Conservation (phyloP, 1,140 invertebrate genomes). For the Spodoptera frugiperda region DNA sequence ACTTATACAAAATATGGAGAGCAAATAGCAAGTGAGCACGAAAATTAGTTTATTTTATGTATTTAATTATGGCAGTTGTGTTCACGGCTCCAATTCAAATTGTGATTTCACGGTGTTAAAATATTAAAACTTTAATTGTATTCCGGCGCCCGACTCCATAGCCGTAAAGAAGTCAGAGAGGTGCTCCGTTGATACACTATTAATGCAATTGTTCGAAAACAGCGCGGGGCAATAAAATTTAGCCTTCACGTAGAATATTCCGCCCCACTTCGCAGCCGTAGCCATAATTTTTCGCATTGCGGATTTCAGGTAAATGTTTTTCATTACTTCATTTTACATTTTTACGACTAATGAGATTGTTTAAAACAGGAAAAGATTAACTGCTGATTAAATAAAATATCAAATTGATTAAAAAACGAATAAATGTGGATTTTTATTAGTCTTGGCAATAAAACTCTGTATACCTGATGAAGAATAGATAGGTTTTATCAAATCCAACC, state of each 20-base stretch:
- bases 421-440: neutral
- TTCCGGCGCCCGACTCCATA: slow-evolving; percentile 64
- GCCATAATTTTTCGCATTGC: slow-evolving; percentile 84
- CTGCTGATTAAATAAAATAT: neutral
- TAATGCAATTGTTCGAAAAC: slow-evolving; percentile 84
- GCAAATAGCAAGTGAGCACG: slow-evolving; percentile 29
- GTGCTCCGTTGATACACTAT: slow-evolving; percentile 80
- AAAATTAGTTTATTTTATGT: slow-evolving; percentile 53
- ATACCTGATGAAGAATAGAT: no score
- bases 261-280: slow-evolving; percentile 75
- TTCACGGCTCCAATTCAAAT: slow-evolving; percentile 55
- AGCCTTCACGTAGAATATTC: slow-evolving; percentile 82
- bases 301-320: slow-evolving; percentile 76
- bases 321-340: slow-evolving; percentile 72
- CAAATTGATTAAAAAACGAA: neutral
- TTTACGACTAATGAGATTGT: slow-evolving; percentile 57
- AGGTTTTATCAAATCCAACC: no score
- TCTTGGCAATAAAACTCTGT: no score
- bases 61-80: slow-evolving; percentile 61
- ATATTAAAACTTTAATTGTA: slow-evolving; percentile 82
- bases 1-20: slow-evolving; percentile 19
- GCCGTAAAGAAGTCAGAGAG: slow-evolving; percentile 72
- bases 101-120: slow-evolving; percentile 67
- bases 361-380: slow-evolving; percentile 8
- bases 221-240: slow-evolving; percentile 80